Percentiles rank a stretch among this genome's conserved stretches.
phyloP scores from a whole-genome alignment of 2,888 invertebrate species.

The Pemphredon lugubris region DNA sequence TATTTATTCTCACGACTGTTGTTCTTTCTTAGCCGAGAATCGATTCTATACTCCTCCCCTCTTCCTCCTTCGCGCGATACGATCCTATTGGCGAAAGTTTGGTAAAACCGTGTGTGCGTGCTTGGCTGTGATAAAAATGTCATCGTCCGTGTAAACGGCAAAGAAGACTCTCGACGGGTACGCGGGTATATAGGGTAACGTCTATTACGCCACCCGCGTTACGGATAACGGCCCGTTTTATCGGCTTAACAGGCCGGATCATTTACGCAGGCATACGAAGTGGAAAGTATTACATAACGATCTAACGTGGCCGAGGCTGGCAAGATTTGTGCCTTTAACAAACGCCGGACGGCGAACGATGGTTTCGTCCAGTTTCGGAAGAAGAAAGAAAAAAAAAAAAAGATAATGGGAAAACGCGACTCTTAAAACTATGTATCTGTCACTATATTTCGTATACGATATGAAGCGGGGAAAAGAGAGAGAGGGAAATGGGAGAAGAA shows the following conservation, averaged over 20 bases:
- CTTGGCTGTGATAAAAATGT: constrained; percentile 23
- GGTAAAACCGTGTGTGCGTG: too few species aligned
- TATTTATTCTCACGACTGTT: too few species aligned
- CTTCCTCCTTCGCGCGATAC: too few species aligned
- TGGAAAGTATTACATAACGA: constrained; percentile 28
- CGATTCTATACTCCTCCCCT: too few species aligned
- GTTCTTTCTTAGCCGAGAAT: too few species aligned
- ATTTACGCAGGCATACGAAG: constrained; percentile 12
- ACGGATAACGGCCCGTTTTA: constrained; percentile 28
- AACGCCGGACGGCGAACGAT: not conserved
- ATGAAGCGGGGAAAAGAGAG: too few species aligned
- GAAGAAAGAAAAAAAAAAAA: not conserved
- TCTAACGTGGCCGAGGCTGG: constrained; percentile 17
- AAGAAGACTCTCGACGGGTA: not conserved
- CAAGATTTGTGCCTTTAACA: constrained; percentile 5
- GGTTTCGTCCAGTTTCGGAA: not conserved
- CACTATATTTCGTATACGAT: not conserved
- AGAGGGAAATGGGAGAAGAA: too few species aligned
- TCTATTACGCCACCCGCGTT: constrained; percentile 29
- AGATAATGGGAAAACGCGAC: not conserved
- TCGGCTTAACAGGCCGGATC: constrained; percentile 12
- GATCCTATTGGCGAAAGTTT: too few species aligned
- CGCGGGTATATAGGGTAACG: constrained; percentile 2
- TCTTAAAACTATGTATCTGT: not conserved
- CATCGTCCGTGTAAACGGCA: constrained; percentile 25